These are phyloP conservation scores for Pseudopipra pipra DNA, from an alignment of 2,113 vertebrate genomes.

Conservation along the genomic window DNA sequence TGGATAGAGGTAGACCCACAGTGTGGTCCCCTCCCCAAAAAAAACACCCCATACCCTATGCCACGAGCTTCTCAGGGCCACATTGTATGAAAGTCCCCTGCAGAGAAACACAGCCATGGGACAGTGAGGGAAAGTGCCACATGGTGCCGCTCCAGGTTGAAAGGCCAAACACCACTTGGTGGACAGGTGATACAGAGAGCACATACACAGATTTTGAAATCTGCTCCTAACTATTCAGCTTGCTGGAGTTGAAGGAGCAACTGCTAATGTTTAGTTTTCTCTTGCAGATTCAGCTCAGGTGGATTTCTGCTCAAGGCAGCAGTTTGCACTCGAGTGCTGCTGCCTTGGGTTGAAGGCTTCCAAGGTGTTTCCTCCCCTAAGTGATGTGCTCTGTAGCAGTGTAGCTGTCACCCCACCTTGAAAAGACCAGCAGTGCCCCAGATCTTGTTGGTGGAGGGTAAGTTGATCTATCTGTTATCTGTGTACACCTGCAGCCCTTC, in stretches of 20 bases:
- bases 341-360: neutral
- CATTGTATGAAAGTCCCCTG: fast-evolving
- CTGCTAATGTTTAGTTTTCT: neutral
- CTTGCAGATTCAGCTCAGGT: neutral
- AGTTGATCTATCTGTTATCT: neutral
- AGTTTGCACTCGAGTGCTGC: neutral
- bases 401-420: neutral
- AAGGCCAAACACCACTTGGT: neutral
- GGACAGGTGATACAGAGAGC: neutral
- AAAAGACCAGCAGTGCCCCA: neutral
- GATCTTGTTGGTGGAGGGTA: neutral
- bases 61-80: neutral
- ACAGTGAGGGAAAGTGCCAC: neutral
- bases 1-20: neutral
- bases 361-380: neutral
- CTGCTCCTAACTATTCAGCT: neutral
- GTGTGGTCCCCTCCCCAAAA: neutral
- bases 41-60: neutral
- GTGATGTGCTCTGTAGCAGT: fast-evolving
- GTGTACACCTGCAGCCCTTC: neutral
- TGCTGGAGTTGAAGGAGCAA: neutral
- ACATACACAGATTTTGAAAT: neutral
- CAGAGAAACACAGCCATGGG: neutral
- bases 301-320: neutral
- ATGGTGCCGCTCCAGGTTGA: neutral